Evolutionary conservation across 2,797 vertebrate genomes (phyloP).

Genomic region (Ambastaia sidthimunki): DNA sequence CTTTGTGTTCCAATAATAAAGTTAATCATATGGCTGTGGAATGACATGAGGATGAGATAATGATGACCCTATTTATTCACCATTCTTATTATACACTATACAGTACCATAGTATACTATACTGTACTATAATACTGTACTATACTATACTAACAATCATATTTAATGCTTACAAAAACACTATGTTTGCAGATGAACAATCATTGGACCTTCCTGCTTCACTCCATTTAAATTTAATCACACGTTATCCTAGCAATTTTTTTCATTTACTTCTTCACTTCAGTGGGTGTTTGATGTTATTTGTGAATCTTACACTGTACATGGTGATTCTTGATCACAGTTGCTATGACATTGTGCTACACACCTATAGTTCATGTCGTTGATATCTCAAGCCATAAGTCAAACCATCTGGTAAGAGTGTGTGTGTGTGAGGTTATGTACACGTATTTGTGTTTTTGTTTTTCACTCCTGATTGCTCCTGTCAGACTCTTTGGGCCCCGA

Average conservation of each 20-base stretch:
- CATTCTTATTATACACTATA: not conserved
- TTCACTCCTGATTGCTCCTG: conserved; percentile 70
- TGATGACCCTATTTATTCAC: not conserved
- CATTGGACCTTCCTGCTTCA: not conserved
- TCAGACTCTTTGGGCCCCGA: conserved; percentile 61
- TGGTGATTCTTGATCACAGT: not conserved
- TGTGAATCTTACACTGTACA: not conserved
- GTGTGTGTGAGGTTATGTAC: not conserved
- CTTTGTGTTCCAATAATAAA: not conserved
- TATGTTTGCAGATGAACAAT: conserved; percentile 1
- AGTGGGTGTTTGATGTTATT: not conserved
- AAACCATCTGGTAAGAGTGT: conserved; percentile 22
- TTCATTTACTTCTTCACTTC: not conserved
- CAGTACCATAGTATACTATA: too few species aligned
- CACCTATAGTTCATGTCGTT: not conserved
- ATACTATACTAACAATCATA: too few species aligned
- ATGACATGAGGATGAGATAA: not conserved
- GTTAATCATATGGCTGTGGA: not conserved
- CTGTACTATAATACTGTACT: too few species aligned
- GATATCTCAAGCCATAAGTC: conserved; percentile 4
- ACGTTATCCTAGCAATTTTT: not conserved
- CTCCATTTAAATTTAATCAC: not conserved
- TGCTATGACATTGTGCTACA: not conserved
- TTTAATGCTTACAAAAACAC: not conserved
- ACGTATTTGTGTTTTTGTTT: conserved; percentile 9